phyloP scores from a whole-genome alignment of 2,113 vertebrate species.

The Calidris pugnax region DNA sequence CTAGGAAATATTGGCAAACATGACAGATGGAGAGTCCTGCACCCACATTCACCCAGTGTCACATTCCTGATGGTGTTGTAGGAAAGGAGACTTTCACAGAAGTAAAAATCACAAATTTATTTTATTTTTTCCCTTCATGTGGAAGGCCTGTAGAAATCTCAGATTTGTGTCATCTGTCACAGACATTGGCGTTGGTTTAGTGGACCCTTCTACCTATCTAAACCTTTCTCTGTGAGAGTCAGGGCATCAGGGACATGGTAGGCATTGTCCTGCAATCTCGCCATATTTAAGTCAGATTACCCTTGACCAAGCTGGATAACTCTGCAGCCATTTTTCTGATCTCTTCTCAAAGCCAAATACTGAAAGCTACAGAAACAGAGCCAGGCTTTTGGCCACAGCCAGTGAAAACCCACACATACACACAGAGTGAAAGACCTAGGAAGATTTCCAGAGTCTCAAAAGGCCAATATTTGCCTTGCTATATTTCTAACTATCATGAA shows the following conservation, averaged over 20 bases:
- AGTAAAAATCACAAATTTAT: background rate
- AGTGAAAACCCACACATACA: background rate
- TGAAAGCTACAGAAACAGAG: background rate
- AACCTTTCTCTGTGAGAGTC: background rate
- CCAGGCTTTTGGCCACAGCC: background rate
- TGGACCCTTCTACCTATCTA: background rate
- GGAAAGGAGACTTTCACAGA: background rate
- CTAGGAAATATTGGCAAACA: background rate
- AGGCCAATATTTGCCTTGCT: background rate
- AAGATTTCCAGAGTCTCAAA: background rate
- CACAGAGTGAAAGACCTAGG: background rate
- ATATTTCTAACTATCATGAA: conserved; percentile 24
- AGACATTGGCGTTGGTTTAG: background rate
- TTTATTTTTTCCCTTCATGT: background rate
- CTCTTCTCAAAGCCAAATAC: background rate
- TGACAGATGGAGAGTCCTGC: background rate
- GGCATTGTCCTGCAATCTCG: background rate
- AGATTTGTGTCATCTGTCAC: background rate
- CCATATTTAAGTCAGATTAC: background rate
- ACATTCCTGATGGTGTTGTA: background rate
- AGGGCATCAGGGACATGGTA: background rate
- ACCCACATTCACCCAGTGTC: background rate
- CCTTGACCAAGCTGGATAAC: background rate
- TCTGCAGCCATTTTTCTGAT: background rate
- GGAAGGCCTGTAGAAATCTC: background rate